Conservation (phyloP, 2,113 vertebrate genomes). For the Empidonax traillii region DNA sequence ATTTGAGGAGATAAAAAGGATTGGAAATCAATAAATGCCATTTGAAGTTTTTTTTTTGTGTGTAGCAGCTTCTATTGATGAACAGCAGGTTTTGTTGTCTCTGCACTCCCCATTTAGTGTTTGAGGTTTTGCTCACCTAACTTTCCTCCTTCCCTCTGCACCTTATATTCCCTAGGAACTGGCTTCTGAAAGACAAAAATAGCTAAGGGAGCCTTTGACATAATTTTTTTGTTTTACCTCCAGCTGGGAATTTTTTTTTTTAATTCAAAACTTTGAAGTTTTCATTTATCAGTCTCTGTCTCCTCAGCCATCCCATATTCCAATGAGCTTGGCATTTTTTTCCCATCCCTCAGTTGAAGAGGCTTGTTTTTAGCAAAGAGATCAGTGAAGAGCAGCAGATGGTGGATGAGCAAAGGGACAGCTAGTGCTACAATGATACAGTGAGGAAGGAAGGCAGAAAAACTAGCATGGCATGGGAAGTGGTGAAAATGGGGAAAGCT, state of each 20-base stretch:
- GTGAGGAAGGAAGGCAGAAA: not conserved
- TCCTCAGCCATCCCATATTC: conserved; percentile 33
- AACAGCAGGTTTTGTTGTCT: conserved; percentile 56
- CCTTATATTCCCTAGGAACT: conserved; percentile 18
- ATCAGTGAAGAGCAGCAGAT: conserved; percentile 40
- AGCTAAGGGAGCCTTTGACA: conserved; percentile 30
- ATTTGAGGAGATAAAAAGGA: conserved; percentile 56
- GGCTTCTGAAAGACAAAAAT: conserved; percentile 50
- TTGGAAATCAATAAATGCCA: conserved; percentile 61
- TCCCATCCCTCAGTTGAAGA: conserved; percentile 42
- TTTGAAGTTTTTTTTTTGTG: conserved; percentile 65
- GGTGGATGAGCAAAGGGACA: conserved; percentile 32
- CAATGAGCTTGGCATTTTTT: conserved; percentile 46
- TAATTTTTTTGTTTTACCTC: conserved; percentile 58
- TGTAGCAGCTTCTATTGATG: conserved; percentile 40
- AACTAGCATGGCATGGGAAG: not conserved
- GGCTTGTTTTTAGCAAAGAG: conserved; percentile 33
- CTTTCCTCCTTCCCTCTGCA: conserved; percentile 15
- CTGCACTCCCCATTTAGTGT: conserved; percentile 18
- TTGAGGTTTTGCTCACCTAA: conserved; percentile 53
- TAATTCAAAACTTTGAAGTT: conserved; percentile 62
- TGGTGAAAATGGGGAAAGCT: not conserved
- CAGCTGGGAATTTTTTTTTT: not conserved
- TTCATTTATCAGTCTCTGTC: conserved; percentile 35
- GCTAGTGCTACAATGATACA: not conserved